These are phyloP conservation scores for Rhabdomys pumilio DNA, from an alignment of 2,797 vertebrate species.

Conservation along the genomic window DNA sequence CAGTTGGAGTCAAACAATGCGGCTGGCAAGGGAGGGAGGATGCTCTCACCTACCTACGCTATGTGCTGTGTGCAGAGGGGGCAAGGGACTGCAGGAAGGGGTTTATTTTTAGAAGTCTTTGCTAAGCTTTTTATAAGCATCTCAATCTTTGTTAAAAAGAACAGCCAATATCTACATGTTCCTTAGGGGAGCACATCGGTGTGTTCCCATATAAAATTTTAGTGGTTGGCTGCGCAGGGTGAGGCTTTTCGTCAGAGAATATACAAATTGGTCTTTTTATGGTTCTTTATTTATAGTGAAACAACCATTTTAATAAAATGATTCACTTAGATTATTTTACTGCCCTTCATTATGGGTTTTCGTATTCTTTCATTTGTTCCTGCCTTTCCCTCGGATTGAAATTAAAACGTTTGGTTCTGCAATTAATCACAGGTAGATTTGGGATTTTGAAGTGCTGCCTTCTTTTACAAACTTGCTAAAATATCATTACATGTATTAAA, in stretches of 20 bases:
- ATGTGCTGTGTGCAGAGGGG: background rate
- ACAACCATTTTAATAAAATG: constrained; percentile 84
- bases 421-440: constrained; percentile 77
- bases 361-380: constrained; percentile 82
- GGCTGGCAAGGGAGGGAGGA: background rate
- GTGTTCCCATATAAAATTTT: constrained; percentile 85
- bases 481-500: constrained; percentile 59
- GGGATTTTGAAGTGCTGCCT: constrained; percentile 68
- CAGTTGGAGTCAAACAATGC: constrained; percentile 78
- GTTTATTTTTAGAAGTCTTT: constrained; percentile 83
- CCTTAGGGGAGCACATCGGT: constrained; percentile 77
- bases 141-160: constrained; percentile 85
- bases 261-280: constrained; percentile 86
- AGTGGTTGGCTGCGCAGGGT: constrained; percentile 82
- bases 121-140: constrained; percentile 84
- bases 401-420: constrained; percentile 80
- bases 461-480: constrained; percentile 68
- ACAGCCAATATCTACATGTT: constrained; percentile 78
- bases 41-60: background rate
- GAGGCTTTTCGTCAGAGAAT: constrained; percentile 80
- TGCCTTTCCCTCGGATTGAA: constrained; percentile 77
- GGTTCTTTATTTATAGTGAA: constrained; percentile 87
- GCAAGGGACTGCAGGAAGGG: background rate
- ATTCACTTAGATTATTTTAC: constrained; percentile 86
- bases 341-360: constrained; percentile 84